Percentiles rank a stretch among this genome's conserved stretches.
phyloP scores from a whole-genome alignment of 2,797 vertebrate genomes.

The Sebastes glaucus region DNA sequence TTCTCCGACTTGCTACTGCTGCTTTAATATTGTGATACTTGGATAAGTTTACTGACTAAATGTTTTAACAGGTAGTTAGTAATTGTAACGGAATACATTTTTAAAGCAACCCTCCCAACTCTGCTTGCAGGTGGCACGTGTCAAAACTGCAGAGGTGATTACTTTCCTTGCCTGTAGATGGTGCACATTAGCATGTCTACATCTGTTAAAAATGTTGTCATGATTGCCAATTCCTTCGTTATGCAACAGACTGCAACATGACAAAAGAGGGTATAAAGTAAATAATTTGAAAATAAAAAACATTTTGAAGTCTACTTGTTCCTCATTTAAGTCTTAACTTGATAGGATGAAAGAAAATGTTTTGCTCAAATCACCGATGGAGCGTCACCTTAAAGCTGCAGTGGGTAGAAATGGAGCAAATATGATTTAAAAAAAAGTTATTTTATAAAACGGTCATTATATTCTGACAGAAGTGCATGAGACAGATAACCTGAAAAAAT shows the following conservation, averaged over 20 bases:
- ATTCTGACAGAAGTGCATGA: no score
- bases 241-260: neutral
- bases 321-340: neutral
- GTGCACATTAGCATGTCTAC: neutral
- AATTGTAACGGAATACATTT: no score
- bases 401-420: no score
- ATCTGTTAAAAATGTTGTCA: neutral
- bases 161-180: constrained; percentile 9
- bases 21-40: no score
- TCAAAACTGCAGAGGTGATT: neutral
- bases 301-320: neutral
- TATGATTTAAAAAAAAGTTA: no score
- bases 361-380: neutral
- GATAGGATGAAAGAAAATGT: neutral
- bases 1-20: no score
- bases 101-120: no score
- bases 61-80: no score
- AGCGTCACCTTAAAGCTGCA: neutral
- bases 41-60: no score
- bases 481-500: no score
- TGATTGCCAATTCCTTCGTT: neutral
- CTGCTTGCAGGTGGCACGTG: neutral
- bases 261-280: neutral
- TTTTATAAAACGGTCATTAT: no score
- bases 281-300: neutral